Evolutionary conservation across 2,113 vertebrate genomes (phyloP).

Genomic region (mouse (Mus musculus)): DNA sequence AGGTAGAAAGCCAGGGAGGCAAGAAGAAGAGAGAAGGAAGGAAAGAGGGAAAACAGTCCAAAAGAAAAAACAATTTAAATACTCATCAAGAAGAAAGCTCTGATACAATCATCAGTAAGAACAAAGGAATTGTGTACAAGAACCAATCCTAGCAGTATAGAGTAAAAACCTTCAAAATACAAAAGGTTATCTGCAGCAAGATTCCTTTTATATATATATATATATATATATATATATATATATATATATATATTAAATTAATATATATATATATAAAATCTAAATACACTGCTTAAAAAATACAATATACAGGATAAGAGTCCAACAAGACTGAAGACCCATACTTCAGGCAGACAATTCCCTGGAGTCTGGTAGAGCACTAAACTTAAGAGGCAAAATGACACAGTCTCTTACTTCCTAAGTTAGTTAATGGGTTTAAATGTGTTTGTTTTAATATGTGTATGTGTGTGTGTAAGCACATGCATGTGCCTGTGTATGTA

Average conservation of each 20-base stretch:
- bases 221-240: no score
- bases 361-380: not conserved
- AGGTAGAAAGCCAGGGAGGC: not conserved
- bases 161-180: not conserved
- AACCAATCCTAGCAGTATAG: not conserved
- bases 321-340: not conserved
- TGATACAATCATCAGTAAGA: not conserved
- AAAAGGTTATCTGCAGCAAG: not conserved
- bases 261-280: not conserved
- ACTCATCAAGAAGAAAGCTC: not conserved
- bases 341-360: not conserved
- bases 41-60: not conserved
- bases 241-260: no score
- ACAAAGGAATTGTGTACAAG: not conserved
- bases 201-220: not conserved
- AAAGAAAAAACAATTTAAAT: not conserved
- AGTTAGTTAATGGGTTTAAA: not conserved
- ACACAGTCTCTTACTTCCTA: not conserved
- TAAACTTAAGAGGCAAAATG: not conserved
- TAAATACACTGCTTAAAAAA: not conserved
- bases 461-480: not conserved
- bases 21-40: not conserved
- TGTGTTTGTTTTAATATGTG: not conserved
- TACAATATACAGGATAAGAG: not conserved
- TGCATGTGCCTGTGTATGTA: not conserved